Percentiles rank a stretch among this genome's conserved stretches.
Evolutionary conservation across 2,888 invertebrate genomes (phyloP).

Genomic region (Byasa hedistus): DNA sequence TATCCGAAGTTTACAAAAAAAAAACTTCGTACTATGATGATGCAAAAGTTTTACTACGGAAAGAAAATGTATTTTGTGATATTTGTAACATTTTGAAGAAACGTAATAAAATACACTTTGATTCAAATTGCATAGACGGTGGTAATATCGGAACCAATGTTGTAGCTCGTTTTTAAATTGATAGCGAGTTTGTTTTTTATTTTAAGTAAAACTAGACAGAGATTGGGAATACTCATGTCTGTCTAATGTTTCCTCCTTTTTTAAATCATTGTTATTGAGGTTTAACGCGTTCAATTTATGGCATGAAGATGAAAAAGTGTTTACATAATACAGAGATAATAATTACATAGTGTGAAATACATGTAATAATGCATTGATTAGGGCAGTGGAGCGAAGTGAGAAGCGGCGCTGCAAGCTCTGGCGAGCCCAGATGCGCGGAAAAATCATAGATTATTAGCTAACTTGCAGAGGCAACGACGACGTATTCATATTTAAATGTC

Average conservation of each 20-base stretch:
- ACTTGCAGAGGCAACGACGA: slow-evolving; percentile 52
- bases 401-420: slow-evolving; percentile 34
- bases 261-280: too few relatives aligned
- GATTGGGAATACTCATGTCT: too few relatives aligned
- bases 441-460: slow-evolving; percentile 73
- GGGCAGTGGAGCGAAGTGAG: slow-evolving; percentile 36
- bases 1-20: slow-evolving; percentile 56
- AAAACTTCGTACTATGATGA: slow-evolving; percentile 41
- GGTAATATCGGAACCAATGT: neutral
- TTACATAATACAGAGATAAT: slow-evolving; percentile 3
- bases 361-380: slow-evolving; percentile 39
- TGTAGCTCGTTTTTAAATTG: neutral
- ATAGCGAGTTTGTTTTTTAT: neutral
- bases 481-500: slow-evolving; percentile 77
- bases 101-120: neutral
- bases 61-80: neutral
- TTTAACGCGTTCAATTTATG: too few relatives aligned
- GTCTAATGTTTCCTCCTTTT: too few relatives aligned
- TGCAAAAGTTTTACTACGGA: slow-evolving; percentile 44
- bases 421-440: slow-evolving; percentile 67
- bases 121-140: neutral
- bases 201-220: neutral
- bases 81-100: neutral
- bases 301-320: too few relatives aligned
- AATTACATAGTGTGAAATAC: slow-evolving; percentile 26